Conservation (phyloP, 2,113 vertebrate genomes). For the Larimichthys crocea region DNA sequence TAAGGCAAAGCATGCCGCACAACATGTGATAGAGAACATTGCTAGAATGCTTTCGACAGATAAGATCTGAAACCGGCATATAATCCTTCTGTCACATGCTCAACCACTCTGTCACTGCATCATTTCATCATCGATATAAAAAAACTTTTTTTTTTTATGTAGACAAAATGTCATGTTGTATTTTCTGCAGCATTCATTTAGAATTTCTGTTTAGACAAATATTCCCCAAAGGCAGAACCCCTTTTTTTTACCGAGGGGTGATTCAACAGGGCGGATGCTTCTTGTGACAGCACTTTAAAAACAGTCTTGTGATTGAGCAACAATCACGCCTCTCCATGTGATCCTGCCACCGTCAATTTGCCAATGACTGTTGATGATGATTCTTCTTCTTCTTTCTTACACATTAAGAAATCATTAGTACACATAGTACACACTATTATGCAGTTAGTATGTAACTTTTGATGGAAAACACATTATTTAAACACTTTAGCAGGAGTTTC, state of each 20-base stretch:
- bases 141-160: too few relatives aligned
- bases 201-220: not conserved
- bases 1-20: conserved; percentile 4
- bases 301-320: not conserved
- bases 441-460: too few relatives aligned
- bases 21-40: conserved; percentile 67
- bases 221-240: not conserved
- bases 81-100: conserved; percentile 67
- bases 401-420: too few relatives aligned
- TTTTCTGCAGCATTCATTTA: not conserved
- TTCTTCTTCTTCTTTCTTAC: too few relatives aligned
- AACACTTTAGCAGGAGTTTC: too few relatives aligned
- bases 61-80: conserved; percentile 62
- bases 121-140: not conserved
- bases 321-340: not conserved
- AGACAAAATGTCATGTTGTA: too few relatives aligned
- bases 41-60: conserved; percentile 59
- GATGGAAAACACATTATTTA: too few relatives aligned
- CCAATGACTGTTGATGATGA: not conserved
- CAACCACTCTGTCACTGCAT: not conserved
- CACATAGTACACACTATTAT: too few relatives aligned
- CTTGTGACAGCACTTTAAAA: not conserved
- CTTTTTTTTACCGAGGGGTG: not conserved
- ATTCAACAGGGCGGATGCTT: not conserved
- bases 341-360: not conserved